Conservation (phyloP, 2,797 vertebrate genomes). For the Neosilurus hyrtlii region DNA sequence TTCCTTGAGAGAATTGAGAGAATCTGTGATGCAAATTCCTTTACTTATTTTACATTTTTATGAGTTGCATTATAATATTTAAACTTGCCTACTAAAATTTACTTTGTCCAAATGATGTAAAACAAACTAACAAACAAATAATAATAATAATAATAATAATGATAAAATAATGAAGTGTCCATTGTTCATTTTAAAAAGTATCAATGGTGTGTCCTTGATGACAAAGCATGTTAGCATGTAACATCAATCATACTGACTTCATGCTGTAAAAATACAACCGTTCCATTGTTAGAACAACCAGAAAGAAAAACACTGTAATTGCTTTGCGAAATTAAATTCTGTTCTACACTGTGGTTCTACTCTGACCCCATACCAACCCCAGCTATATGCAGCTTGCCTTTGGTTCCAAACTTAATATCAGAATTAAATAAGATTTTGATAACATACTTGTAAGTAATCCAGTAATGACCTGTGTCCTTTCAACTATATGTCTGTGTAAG, state of each 20-base stretch:
- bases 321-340: constrained; percentile 33
- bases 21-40: background rate
- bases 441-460: constrained; percentile 3
- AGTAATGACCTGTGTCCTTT: background rate
- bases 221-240: background rate
- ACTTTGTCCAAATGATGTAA: background rate
- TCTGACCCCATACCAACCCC: constrained; percentile 7
- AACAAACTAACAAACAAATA: background rate
- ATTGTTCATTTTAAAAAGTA: background rate
- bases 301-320: constrained; percentile 25
- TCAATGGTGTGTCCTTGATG: background rate
- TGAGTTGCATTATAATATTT: background rate
- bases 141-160: no score
- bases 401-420: constrained; percentile 20
- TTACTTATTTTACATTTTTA: background rate
- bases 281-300: constrained; percentile 17
- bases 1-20: constrained; percentile 10
- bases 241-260: constrained; percentile 13
- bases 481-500: background rate
- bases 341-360: constrained; percentile 32
- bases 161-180: background rate
- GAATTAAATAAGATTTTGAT: constrained; percentile 26
- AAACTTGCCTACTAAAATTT: no score
- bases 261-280: constrained; percentile 36
- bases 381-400: constrained; percentile 36